A percentile compares a stretch with the other conserved stretches of the same genome.
Conservation (phyloP, 2,888 invertebrate species). For the Augiades crinisus region DNA sequence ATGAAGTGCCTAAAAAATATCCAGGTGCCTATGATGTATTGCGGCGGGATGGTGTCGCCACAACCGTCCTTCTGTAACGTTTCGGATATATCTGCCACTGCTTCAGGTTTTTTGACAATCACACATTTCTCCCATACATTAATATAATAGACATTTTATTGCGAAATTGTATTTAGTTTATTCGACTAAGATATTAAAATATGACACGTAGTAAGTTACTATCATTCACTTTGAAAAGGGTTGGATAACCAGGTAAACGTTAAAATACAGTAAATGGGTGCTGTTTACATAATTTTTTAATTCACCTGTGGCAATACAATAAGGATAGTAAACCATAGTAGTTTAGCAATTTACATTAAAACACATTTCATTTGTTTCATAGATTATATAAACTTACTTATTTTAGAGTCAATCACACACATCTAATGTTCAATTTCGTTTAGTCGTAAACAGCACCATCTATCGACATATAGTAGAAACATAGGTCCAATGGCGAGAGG, state of each 20-base stretch:
- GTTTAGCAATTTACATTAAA: no score
- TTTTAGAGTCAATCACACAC: background rate
- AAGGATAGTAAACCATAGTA: no score
- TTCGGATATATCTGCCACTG: conserved; percentile 67
- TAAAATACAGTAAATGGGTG: background rate
- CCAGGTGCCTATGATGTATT: conserved; percentile 74
- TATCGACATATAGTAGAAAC: background rate
- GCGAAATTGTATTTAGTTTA: no score
- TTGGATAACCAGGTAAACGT: background rate
- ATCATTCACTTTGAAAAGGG: background rate
- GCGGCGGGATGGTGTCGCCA: conserved; percentile 71
- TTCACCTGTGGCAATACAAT: no score
- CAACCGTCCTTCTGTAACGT: conserved; percentile 75
- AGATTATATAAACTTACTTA: no score
- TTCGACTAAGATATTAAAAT: no score
- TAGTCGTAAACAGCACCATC: background rate
- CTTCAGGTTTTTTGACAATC: conserved; percentile 63
- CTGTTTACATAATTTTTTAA: background rate
- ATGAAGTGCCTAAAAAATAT: no score
- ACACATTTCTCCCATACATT: no score
- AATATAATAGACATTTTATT: no score
- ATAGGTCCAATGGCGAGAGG: conserved; percentile 49
- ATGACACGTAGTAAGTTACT: background rate
- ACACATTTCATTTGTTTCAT: no score
- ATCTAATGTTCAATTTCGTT: background rate